A percentile compares a stretch with the other conserved stretches of the same genome.
Conservation (phyloP, 1,140 invertebrate genomes). For the Plectus sambesii region DNA sequence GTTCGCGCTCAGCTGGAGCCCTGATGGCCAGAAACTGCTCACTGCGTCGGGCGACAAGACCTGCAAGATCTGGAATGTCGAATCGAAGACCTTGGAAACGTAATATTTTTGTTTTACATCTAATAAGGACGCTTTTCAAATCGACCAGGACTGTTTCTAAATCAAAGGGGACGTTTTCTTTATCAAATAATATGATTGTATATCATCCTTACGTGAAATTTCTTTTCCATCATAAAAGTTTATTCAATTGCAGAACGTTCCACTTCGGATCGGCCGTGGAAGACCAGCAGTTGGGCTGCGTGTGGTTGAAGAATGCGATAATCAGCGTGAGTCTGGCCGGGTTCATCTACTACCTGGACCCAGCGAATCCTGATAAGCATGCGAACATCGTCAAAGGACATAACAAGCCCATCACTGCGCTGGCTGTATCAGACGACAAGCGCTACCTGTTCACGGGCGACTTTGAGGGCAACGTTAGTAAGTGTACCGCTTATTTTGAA, state of each 20-base stretch:
- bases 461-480: conserved; percentile 76
- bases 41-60: conserved; percentile 95
- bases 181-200: no score
- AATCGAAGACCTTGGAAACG: conserved; percentile 52
- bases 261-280: conserved; percentile 40
- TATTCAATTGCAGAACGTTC: conserved; percentile 59
- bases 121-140: no score
- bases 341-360: conserved; percentile 84
- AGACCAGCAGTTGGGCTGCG: conserved; percentile 68
- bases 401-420: conserved; percentile 92
- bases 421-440: conserved; percentile 65
- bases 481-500: conserved; percentile 15
- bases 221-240: no score
- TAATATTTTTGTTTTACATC: conserved; percentile 55
- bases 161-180: no score
- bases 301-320: conserved; percentile 73
- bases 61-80: conserved; percentile 86
- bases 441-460: conserved; percentile 76
- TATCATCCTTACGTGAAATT: no score
- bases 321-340: conserved; percentile 82
- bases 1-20: conserved; percentile 61
- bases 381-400: conserved; percentile 76
- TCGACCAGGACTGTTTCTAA: no score
- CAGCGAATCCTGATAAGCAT: conserved; percentile 68
- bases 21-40: conserved; percentile 73